Evolutionary conservation across 2,888 invertebrate genomes (phyloP), one percentile per base, ranked within the genome.

Genomic region (Coleophora flavipennella): DNA sequence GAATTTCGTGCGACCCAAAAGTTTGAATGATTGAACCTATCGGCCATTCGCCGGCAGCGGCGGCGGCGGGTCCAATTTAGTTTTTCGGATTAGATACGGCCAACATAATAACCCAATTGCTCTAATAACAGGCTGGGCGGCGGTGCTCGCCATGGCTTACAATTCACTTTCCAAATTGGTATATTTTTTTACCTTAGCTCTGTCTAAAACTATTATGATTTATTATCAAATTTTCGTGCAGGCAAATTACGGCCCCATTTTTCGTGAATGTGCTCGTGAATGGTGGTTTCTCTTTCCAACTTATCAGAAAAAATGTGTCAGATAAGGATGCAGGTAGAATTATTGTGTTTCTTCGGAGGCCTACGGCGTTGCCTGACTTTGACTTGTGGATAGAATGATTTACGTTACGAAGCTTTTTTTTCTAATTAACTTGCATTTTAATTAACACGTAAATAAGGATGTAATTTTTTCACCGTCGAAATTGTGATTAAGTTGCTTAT

Each of bases 131-230:
- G 74, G 63, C 67, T 67, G 62, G 70, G 64, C 71, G 58, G 61
- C 66, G 65, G 64, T 59, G 67, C 68, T 62, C 68, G 78, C 73
- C 72, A 74, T 78, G 76, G 80, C 84, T 78, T 80, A 84, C 78
- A 80, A 80, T 83, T 83, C 81, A 83, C 84, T 84, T 84, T 84
- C 80, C 76, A 84, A 84, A 81, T 83, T 81, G 78, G 81, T 81
- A 78, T 79, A 79, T 73, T 75, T 81, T 83, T 83, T 83, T 79
- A 71, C 69, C 64, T 68, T 58, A 60, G 67, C 67, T 73, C 75
- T 77, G 79, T 78, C 80, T 79, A 75, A 77, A 81, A 83, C 84
- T 84, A 83, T 83, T 77, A 81, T 83, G 81, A 84, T 84, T 83
- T 83, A 83, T 80, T 75, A 81, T 72, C 76, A 74, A 83, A 83